Conservation (phyloP, 1,140 invertebrate species). For the Stenopsyche tienmushanensis region DNA sequence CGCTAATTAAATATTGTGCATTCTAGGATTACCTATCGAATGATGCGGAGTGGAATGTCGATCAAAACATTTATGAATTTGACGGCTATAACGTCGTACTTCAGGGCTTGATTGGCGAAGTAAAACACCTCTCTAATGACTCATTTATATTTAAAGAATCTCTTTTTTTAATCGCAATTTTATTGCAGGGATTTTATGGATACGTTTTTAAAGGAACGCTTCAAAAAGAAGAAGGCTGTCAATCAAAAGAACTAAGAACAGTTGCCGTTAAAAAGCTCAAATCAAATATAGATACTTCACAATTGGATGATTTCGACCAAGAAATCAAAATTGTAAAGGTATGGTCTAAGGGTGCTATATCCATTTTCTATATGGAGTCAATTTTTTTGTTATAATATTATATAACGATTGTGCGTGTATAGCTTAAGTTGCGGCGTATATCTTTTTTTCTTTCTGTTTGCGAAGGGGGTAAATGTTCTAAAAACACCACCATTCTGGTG, state of each 20-base stretch:
- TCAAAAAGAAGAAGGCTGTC: slow-evolving; percentile 50
- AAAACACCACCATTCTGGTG: too few relatives aligned
- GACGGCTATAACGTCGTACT: slow-evolving; percentile 58
- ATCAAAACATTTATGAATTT: slow-evolving; percentile 47
- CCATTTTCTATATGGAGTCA: background rate
- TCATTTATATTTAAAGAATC: too few relatives aligned
- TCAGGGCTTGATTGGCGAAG: slow-evolving; percentile 62
- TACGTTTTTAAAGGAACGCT: slow-evolving; percentile 68
- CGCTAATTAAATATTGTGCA: too few relatives aligned
- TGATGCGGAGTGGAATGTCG: slow-evolving; percentile 45
- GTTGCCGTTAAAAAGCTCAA: slow-evolving; percentile 77
- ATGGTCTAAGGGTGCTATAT: slow-evolving; percentile 13
- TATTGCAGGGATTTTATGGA: slow-evolving; percentile 67
- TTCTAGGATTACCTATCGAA: too few relatives aligned
- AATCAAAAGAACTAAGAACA: slow-evolving; percentile 47
- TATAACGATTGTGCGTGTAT: too few relatives aligned
- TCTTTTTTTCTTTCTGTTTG: too few relatives aligned
- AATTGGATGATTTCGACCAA: slow-evolving; percentile 63
- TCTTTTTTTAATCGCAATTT: slow-evolving; percentile 12
- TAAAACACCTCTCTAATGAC: slow-evolving; percentile 39
- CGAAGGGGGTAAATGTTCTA: too few relatives aligned
- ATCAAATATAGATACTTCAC: slow-evolving; percentile 49
- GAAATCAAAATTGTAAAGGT: slow-evolving; percentile 81
- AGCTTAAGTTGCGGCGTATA: too few relatives aligned
- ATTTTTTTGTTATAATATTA: slow-evolving; percentile 6